Evolutionary conservation across 2,888 invertebrate genomes (phyloP), one percentile per base, ranked within the genome.

Genomic region (Mylabris sibirica): DNA sequence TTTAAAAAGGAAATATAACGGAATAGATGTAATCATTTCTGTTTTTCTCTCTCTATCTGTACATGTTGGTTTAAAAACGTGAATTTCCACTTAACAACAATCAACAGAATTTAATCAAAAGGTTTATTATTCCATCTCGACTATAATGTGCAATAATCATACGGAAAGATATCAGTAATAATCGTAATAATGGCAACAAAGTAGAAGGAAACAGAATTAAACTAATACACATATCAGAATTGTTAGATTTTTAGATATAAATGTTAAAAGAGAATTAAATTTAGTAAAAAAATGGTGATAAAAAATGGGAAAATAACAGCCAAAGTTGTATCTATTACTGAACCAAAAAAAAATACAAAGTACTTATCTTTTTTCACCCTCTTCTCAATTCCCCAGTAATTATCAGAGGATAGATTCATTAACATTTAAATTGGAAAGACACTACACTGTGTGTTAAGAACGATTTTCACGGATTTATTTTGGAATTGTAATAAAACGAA

Each of bases 61-160:
- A n/a, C n/a, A 6, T 44, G 44, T 44, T 17, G 12, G n/a, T n/a
- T 44, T 3, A 44, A 44, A 44, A 44, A 44, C 38, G 38, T 38
- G n/a, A 17, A 44, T 44, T 8, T 17, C 17, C 5, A 44, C n/a
- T 44, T 44, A 44, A 17, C 17, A 38, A 38, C 14, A 44, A 17
- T 38, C 38, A 44, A 44, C 44, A 44, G 17, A 44, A 44, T 44
- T 44, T 44, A 44, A 44, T 44, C 44, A 44, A 44, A 44, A 44
- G 30, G n/a, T 44, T 44, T 17, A n/a, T 44, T 8, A 17, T 44
- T 44, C n/a, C n/a, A 17, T 44, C 44, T 17, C n/a, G 44, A 44
- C 17, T n/a, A 41, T n/a, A 41, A n/a, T n/a, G 9, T 35, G 35
- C 1, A 35, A 35, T 35, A 35, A 41, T 41, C 38, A 38, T 11